Evolutionary conservation across 2,888 invertebrate genomes (phyloP).

Genomic region (Machimus rusticus): DNA sequence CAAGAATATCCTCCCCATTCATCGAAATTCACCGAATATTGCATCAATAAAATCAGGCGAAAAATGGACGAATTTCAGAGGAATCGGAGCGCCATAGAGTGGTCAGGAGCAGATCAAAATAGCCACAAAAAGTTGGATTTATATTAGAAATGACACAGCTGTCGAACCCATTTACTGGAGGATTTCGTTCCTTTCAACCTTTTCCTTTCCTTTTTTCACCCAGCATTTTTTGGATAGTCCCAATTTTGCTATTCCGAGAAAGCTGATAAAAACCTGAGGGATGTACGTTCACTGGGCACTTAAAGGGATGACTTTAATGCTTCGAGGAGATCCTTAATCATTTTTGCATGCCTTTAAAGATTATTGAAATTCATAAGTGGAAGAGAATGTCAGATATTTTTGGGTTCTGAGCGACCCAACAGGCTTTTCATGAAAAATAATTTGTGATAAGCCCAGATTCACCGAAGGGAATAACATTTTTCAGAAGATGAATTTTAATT

Average conservation of each 20-base stretch:
- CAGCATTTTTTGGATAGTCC: not conserved
- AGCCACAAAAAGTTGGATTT: conserved; percentile 28
- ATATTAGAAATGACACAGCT: conserved; percentile 29
- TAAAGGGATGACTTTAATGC: conserved; percentile 28
- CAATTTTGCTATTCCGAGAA: conserved; percentile 9
- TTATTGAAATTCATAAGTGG: not conserved
- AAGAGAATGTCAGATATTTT: conserved; percentile 2
- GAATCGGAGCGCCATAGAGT: not conserved
- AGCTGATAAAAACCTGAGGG: not conserved
- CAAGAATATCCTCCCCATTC: not conserved
- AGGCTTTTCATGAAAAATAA: not conserved
- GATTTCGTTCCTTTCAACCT: not conserved
- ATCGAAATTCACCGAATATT: not conserved
- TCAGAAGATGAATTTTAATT: not conserved
- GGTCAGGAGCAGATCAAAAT: conserved; percentile 10
- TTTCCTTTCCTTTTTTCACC: not conserved
- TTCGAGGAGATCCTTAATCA: conserved; percentile 12
- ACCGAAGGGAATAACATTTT: not conserved
- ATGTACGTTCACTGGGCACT: not conserved
- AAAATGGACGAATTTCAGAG: not conserved
- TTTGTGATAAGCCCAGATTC: not conserved
- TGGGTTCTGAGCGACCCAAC: not conserved
- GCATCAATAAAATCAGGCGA: not conserved
- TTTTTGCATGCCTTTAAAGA: conserved; percentile 21
- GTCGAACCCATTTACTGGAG: conserved; percentile 20